Conservation (phyloP, 2,113 vertebrate species). For the Percopsis transmontana region DNA sequence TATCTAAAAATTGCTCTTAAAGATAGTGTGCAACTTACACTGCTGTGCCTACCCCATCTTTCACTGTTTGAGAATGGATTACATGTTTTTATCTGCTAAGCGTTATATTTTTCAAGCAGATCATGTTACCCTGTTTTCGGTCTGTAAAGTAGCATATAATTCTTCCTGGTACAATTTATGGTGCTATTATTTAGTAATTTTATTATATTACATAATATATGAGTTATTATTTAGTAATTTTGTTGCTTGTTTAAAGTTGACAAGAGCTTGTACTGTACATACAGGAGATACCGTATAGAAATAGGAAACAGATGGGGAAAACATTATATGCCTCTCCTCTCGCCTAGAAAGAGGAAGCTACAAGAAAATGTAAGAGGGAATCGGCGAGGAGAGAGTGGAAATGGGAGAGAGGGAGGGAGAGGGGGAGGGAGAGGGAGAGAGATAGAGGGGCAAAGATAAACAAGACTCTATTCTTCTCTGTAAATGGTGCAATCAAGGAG, state of each 20-base stretch:
- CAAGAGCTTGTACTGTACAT: too few species aligned
- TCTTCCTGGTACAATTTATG: background rate
- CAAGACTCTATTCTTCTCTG: slow-evolving; percentile 49
- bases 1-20: too few species aligned
- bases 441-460: slow-evolving; percentile 34
- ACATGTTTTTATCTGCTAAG: slow-evolving; percentile 14
- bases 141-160: background rate
- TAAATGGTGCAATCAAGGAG: slow-evolving; percentile 57
- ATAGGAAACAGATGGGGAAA: too few species aligned
- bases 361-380: background rate
- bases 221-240: too few species aligned
- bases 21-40: too few species aligned
- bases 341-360: background rate
- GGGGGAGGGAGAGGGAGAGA: slow-evolving; percentile 15
- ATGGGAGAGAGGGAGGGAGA: background rate
- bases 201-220: too few species aligned
- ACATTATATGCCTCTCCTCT: too few species aligned
- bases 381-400: background rate
- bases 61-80: slow-evolving; percentile 4
- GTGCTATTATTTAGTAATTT: background rate
- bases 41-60: too few species aligned
- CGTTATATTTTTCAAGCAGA: slow-evolving; percentile 5
- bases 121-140: background rate
- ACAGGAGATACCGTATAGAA: too few species aligned
- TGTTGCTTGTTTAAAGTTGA: too few species aligned